Evolutionary conservation across 2,113 vertebrate species (phyloP), one percentile per base, ranked within the genome.

Genomic region (Aramus guarauna): DNA sequence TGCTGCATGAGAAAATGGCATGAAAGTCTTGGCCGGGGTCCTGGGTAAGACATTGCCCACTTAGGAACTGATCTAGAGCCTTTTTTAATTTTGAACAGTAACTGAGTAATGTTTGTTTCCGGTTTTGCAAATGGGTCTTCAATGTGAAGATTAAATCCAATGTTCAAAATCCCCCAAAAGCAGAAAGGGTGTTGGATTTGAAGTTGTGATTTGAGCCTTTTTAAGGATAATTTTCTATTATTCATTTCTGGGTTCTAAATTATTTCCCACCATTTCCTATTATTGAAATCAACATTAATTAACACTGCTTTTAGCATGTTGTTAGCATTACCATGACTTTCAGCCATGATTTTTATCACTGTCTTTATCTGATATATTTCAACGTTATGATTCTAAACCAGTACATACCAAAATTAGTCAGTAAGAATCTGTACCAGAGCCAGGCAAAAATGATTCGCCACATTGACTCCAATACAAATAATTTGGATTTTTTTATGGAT

Each of bases 401-500:
- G 32, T 66, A 64, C 60, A 85, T 68, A 67, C 9, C 48, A 82
- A 81, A 85, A 93, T 90, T 88, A 81, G 55, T 94, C 87, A 91
- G 56, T 41, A 45, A 91, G 37, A 81, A 72, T 55, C 41, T 78
- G 55, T 55, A 55, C 21, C 13, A 82, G 22, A 82, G 71, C 66
- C 60, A 82, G 29, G 39, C n/a, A 63, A 63, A 85, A 94, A 62
- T 96, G 94, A 95, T 94, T 97, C 94, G 90, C 73, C 63, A 18
- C 43, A 39, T 34, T 92, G 85, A 93, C 56, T 94, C 92, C 94
- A 60, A 85, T 9, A 62, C 36, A 83, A 92, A 85, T 53, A 63
- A 62, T 36, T 67, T 1, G 3, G 13, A 2, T 12, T 32, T 81
- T 73, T 74, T 82, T 3, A 59, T 45, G 24, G 37, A 56, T 71